phyloP scores from a whole-genome alignment of 2,797 vertebrate species.

The Chiroxiphia lanceolata region DNA sequence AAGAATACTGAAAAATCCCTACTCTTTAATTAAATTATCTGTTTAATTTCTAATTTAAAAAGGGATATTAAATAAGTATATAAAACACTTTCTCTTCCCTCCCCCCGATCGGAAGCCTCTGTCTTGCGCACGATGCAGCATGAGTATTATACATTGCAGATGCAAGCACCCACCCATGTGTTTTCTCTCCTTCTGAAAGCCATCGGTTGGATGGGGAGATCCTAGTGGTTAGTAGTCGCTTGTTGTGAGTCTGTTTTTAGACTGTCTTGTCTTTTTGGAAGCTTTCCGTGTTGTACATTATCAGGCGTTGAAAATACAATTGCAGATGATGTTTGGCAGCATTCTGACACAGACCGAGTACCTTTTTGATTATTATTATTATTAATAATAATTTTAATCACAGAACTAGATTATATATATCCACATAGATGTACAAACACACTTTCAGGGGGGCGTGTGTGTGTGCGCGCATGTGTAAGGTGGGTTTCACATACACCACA shows the following conservation, averaged over 20 bases:
- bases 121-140: slow-evolving; percentile 53
- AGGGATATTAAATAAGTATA: slow-evolving; percentile 85
- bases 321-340: slow-evolving; percentile 67
- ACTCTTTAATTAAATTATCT: slow-evolving; percentile 84
- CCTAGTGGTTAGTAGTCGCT: slow-evolving; percentile 73
- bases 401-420: slow-evolving; percentile 71
- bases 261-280: slow-evolving; percentile 59
- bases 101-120: slow-evolving; percentile 59
- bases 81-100: slow-evolving; percentile 80
- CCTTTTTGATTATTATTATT: slow-evolving; percentile 63
- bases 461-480: background rate
- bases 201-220: slow-evolving; percentile 51
- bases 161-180: slow-evolving; percentile 53
- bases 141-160: slow-evolving; percentile 46
- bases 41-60: slow-evolving; percentile 84
- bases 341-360: slow-evolving; percentile 69
- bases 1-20: slow-evolving; percentile 93
- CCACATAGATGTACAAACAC: slow-evolving; percentile 66
- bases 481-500: slow-evolving; percentile 46
- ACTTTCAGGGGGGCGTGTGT: background rate
- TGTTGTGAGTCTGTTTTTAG: slow-evolving; percentile 60
- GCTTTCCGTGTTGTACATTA: slow-evolving; percentile 64
- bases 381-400: slow-evolving; percentile 69
- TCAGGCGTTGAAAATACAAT: slow-evolving; percentile 58
- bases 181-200: slow-evolving; percentile 53